Conservation (phyloP, 2,113 vertebrate genomes). For the Nesogale talazaci region DNA sequence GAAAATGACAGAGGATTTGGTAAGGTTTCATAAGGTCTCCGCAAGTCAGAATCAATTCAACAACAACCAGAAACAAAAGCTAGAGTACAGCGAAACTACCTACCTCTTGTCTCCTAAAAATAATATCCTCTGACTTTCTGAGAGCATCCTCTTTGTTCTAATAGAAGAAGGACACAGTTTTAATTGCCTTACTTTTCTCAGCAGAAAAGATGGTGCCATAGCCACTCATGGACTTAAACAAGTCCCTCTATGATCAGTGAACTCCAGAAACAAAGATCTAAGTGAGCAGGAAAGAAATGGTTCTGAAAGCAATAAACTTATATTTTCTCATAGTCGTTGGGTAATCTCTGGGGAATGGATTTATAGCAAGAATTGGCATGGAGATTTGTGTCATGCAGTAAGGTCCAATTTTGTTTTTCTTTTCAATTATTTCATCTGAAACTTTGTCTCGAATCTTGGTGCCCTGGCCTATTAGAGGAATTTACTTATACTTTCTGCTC, state of each 20-base stretch:
- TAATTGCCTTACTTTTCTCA: not conserved
- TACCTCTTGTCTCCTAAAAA: not conserved
- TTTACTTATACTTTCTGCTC: not conserved
- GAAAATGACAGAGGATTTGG: not conserved
- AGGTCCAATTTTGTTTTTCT: not conserved
- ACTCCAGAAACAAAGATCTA: not conserved
- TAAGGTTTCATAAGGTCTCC: not conserved
- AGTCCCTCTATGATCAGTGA: not conserved
- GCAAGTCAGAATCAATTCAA: not conserved
- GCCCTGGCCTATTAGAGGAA: not conserved
- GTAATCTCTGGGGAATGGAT: no score
- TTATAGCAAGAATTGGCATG: not conserved
- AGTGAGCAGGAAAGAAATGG: not conserved
- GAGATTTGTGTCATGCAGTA: not conserved
- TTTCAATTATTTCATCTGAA: not conserved
- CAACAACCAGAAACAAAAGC: not conserved
- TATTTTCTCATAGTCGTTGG: not conserved
- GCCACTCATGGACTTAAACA: rapidly evolving
- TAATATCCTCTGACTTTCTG: rapidly evolving
- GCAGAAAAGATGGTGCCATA: rapidly evolving
- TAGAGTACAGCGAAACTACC: rapidly evolving
- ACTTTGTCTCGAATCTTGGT: not conserved
- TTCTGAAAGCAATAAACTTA: rapidly evolving
- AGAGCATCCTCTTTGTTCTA: not conserved
- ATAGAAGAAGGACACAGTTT: no score